Evolutionary conservation across 2,888 invertebrate genomes (phyloP).

Genomic region (Drosophila cracens): DNA sequence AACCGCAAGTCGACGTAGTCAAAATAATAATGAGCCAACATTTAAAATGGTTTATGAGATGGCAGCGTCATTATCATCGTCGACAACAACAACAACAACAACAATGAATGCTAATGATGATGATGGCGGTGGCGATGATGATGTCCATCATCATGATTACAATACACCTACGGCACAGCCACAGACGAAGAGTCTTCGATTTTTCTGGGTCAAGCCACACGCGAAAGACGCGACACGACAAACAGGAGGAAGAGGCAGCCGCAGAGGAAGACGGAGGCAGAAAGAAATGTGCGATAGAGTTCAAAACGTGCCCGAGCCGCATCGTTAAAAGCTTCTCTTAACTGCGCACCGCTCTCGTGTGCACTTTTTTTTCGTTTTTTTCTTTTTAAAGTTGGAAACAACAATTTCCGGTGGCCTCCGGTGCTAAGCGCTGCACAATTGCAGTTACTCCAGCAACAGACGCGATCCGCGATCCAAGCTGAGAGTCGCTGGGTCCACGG

Average conservation of each 20-base stretch:
- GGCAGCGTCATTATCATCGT: conserved; percentile 44
- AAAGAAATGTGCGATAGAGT: conserved; percentile 66
- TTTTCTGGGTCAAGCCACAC: conserved; percentile 72
- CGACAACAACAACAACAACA: conserved; percentile 13
- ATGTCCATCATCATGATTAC: conserved; percentile 38
- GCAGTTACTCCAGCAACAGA: conserved; percentile 39
- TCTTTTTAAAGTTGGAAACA: conserved; percentile 46
- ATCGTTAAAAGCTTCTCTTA: conserved; percentile 70
- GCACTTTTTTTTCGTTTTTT: conserved; percentile 8
- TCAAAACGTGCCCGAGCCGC: conserved; percentile 72
- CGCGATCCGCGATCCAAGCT: conserved; percentile 3
- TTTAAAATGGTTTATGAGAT: conserved; percentile 76
- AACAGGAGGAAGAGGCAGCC: conserved; percentile 4
- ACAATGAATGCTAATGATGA: background rate
- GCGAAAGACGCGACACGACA: conserved; percentile 48
- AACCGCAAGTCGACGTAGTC: conserved; percentile 75
- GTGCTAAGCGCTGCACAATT: conserved; percentile 59
- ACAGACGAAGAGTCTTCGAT: conserved; percentile 53
- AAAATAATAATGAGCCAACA: conserved; percentile 77
- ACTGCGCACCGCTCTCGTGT: conserved; percentile 18
- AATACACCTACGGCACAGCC: conserved; percentile 64
- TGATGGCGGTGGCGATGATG: background rate
- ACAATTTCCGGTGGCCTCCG: conserved; percentile 69
- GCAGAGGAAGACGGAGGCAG: conserved; percentile 2
- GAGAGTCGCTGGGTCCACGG: conserved; percentile 12